Percentiles rank a stretch among this genome's conserved stretches.
Evolutionary conservation across 2,113 vertebrate species (phyloP).

Genomic region (Tautogolabrus adspersus): DNA sequence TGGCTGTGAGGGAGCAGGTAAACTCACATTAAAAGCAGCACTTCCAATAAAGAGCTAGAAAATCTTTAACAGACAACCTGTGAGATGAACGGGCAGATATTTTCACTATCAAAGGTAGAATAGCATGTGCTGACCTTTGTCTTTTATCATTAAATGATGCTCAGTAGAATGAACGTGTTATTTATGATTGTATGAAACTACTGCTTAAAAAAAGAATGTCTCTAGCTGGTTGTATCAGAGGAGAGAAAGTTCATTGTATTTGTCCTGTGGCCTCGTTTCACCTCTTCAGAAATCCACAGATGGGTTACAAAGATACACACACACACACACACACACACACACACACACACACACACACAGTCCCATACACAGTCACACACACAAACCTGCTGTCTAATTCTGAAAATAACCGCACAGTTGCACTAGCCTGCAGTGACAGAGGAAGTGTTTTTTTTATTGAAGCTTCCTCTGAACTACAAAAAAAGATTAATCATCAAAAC

Average conservation of each 20-base stretch:
- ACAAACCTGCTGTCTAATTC: constrained; percentile 45
- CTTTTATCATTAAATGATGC: not conserved
- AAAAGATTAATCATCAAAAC: constrained; percentile 23
- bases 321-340: not conserved
- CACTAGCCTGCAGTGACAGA: constrained; percentile 32
- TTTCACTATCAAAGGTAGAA: constrained; percentile 4
- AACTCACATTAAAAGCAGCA: constrained; percentile 4
- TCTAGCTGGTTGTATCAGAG: not conserved
- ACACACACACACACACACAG: constrained; percentile 7
- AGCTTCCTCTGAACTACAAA: constrained; percentile 48
- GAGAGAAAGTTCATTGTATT: not conserved
- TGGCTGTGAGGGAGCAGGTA: constrained; percentile 77
- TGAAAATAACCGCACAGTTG: constrained; percentile 50
- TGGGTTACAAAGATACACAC: constrained; percentile 17
- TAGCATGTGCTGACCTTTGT: not conserved
- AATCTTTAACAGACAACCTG: constrained; percentile 8
- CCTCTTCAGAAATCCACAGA: constrained; percentile 50
- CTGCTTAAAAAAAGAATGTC: not conserved
- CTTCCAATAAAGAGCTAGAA: not conserved
- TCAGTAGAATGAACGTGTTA: not conserved
- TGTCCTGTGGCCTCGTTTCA: constrained; percentile 27
- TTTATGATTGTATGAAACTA: not conserved
- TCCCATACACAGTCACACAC: constrained; percentile 4
- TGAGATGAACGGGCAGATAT: not conserved
- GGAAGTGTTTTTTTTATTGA: constrained; percentile 7